Evolutionary conservation across 2,888 invertebrate species (phyloP), one percentile per base, ranked within the genome.

Genomic region (Cheilosia variabilis): DNA sequence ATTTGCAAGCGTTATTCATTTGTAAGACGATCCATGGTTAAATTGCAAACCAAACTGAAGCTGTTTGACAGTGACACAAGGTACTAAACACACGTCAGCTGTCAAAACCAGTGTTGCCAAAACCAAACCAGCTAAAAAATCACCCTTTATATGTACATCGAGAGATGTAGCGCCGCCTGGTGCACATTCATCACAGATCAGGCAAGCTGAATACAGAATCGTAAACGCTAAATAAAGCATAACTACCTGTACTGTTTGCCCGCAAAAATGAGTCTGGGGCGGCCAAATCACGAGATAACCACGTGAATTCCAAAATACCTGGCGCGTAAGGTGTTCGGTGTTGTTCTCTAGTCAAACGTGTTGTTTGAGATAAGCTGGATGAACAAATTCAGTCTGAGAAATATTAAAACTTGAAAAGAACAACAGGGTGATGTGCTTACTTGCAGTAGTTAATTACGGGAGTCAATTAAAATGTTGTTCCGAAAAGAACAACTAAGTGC

Each of bases 271-370:
- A 52, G 41, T 43, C 52, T 41, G 41, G 27, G 15, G 6, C 15
- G 3, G 43, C 27, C 19, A 65, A 65, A 57, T 55, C 75, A 75
- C 65, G 57, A 66, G 75, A 50, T 41, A 65, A 41, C 22, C 75
- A 75, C 65, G 66, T 75, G 65, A 66, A 13, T 34, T 55, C 17
- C 63, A 24, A 57, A 57, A 65, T 24, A 24, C 52, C 37, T 62
- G 52, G 6, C 58, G 10, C 6, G 2, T 31, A 9, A 2, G 9
- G 31, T 31, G 9, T 43, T 13, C 3, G 19, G 10, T 50, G 22
- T 5, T 15, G 17, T 34, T 22, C 53, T 13, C 34, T 62, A 53
- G 31, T 43, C 41, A 22, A 63, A 73, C 62, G 45, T 27, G 72
- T 63, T 43, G 37, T 45, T 55, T 53, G 1, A 72, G 45, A 73